phyloP scores from a whole-genome alignment of 2,888 invertebrate species.

The Thymelicus sylvestris region DNA sequence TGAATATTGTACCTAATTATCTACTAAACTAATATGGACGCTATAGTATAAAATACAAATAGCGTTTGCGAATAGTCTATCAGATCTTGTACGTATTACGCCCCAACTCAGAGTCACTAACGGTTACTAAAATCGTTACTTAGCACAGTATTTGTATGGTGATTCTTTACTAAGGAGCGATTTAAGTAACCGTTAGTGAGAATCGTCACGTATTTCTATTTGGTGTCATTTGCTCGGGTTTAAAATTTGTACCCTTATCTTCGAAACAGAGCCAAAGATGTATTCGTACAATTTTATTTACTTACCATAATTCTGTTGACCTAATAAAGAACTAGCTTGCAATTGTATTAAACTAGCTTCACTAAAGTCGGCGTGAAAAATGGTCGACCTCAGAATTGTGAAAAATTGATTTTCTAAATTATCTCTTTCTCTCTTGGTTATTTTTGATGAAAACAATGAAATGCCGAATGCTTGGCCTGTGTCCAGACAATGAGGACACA shows the following conservation, averaged over 20 bases:
- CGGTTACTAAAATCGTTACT: too few relatives aligned
- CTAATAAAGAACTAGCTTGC: conserved; percentile 21
- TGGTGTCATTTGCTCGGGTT: too few relatives aligned
- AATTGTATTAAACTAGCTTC: conserved; percentile 27
- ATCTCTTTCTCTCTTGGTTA: conserved; percentile 28
- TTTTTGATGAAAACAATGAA: conserved; percentile 35
- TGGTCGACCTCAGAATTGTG: conserved; percentile 25
- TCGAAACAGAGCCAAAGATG: conserved; percentile 21
- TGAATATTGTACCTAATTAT: too few relatives aligned
- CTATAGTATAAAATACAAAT: too few relatives aligned
- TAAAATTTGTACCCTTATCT: neutral
- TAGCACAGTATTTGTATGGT: too few relatives aligned
- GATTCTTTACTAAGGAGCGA: too few relatives aligned
- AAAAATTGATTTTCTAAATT: conserved; percentile 34
- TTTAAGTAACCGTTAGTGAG: too few relatives aligned
- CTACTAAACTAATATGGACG: too few relatives aligned
- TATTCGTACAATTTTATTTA: conserved; percentile 18
- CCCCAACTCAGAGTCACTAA: too few relatives aligned
- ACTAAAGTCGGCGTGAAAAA: conserved; percentile 31
- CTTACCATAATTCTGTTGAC: conserved; percentile 19
- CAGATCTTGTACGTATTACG: too few relatives aligned
- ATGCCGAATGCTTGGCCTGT: conserved; percentile 36
- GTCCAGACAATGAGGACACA: conserved; percentile 34
- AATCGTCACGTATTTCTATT: neutral
- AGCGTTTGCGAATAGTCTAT: too few relatives aligned